phyloP scores from a whole-genome alignment of 2,113 vertebrate genomes.

The Peromyscus maniculatus region DNA sequence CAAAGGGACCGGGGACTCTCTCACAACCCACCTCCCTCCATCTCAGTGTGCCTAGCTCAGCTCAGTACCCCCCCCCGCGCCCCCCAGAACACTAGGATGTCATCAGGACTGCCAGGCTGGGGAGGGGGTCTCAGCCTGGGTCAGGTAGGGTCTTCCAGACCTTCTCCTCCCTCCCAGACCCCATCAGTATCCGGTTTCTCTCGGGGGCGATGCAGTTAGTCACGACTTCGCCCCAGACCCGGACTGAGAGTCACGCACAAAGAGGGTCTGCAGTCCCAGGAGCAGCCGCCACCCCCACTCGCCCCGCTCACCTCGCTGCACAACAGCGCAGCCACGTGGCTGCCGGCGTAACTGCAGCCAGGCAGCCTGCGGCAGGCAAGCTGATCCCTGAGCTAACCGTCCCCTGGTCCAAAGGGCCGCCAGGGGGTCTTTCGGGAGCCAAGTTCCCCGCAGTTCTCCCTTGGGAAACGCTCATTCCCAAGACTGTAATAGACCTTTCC shows the following conservation, averaged over 20 bases:
- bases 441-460: background rate
- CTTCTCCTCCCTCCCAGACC: background rate
- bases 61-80: background rate
- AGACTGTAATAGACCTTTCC: background rate
- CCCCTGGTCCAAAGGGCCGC: background rate
- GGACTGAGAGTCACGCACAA: background rate
- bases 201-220: background rate
- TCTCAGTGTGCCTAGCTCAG: background rate
- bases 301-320: constrained; percentile 58
- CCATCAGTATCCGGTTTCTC: background rate
- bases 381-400: no score
- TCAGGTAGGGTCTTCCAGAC: background rate
- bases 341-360: background rate
- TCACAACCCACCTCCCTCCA: background rate
- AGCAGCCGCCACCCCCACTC: constrained; percentile 4
- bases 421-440: background rate
- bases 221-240: background rate
- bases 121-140: background rate
- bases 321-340: constrained; percentile 76
- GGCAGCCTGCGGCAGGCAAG: background rate
- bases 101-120: background rate
- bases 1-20: background rate
- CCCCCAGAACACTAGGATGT: background rate
- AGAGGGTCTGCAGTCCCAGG: background rate
- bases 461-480: background rate